Evolutionary conservation across 2,888 invertebrate species (phyloP).

Genomic region (Drosophila robusta): DNA sequence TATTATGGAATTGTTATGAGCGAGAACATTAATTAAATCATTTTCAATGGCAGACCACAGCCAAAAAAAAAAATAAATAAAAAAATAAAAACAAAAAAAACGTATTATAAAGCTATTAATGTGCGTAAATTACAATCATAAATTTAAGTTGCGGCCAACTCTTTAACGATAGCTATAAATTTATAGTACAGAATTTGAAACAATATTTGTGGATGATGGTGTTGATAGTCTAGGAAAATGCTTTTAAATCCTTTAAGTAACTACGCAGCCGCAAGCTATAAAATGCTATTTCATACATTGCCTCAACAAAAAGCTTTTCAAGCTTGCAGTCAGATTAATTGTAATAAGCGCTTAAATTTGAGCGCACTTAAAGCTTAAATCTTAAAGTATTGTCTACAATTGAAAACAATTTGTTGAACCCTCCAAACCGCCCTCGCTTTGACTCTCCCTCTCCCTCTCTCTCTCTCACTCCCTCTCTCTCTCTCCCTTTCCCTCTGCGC

Average conservation of each 20-base stretch:
- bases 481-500: too few relatives aligned
- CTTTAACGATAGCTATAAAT: neutral
- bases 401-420: neutral
- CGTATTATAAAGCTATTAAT: conserved; percentile 53
- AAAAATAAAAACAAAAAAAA: conserved; percentile 6
- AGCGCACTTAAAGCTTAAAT: conserved; percentile 7
- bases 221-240: neutral
- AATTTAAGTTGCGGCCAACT: conserved; percentile 13
- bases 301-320: neutral
- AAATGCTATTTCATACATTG: neutral
- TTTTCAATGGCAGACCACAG: conserved; percentile 46
- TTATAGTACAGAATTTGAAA: too few relatives aligned
- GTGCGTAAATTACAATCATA: conserved; percentile 35
- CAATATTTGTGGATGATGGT: neutral
- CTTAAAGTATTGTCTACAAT: neutral
- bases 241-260: neutral
- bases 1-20: conserved; percentile 70
- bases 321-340: neutral
- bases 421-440: too few relatives aligned
- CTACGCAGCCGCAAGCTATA: neutral
- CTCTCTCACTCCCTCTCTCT: too few relatives aligned
- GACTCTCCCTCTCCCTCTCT: too few relatives aligned
- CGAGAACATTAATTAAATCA: conserved; percentile 62
- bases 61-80: conserved; percentile 1
- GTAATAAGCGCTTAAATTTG: neutral